Conservation (phyloP, 2,113 vertebrate genomes). For the Hucho hucho region DNA sequence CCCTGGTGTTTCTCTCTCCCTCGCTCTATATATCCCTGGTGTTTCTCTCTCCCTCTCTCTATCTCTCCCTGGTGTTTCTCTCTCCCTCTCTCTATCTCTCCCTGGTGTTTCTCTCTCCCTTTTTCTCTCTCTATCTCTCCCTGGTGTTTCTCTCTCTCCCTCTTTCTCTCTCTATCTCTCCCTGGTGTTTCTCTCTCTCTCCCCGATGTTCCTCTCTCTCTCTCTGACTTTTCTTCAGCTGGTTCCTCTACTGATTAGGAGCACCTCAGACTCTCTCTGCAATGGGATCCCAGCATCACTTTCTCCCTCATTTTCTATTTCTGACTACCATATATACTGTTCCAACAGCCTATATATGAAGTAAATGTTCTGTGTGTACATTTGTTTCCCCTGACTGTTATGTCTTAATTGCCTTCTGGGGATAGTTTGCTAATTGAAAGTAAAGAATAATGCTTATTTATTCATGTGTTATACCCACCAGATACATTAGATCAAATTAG, state of each 20-base stretch:
- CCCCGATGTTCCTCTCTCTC: conserved; percentile 8
- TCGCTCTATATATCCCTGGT: no score
- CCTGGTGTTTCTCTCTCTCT: not conserved
- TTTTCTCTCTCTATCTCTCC: no score
- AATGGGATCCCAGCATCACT: not conserved
- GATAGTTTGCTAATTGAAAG: not conserved
- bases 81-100: no score
- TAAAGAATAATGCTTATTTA: conserved; percentile 4
- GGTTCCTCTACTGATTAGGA: conserved; percentile 16
- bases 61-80: no score
- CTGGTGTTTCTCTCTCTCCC: not conserved
- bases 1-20: no score
- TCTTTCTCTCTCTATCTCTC: conserved; percentile 7
- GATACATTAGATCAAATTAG: not conserved
- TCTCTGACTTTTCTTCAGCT: conserved; percentile 1
- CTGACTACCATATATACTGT: conserved; percentile 33
- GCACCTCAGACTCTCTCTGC: conserved; percentile 7
- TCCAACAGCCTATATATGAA: conserved; percentile 33
- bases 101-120: no score
- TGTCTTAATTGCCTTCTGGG: not conserved
- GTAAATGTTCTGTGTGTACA: conserved; percentile 18
- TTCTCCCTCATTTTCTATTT: not conserved
- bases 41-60: no score
- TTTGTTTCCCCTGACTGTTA: conserved; percentile 11
- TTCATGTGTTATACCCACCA: not conserved